phyloP scores from a whole-genome alignment of 2,797 vertebrate species.

The Onychomys arenicola region DNA sequence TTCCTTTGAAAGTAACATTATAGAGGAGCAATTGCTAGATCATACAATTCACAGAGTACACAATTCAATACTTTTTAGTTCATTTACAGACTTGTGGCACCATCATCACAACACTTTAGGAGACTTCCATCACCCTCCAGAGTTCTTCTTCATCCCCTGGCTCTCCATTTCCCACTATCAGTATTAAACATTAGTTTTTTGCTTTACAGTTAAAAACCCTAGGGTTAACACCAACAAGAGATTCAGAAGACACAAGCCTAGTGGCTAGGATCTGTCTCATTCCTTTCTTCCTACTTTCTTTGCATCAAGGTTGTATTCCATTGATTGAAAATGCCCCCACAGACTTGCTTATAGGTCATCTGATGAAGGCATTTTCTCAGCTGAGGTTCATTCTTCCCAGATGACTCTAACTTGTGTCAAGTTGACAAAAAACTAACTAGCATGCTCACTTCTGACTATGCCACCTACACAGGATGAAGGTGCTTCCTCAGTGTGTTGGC shows the following conservation, averaged over 20 bases:
- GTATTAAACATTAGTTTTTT: not conserved
- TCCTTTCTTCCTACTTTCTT: not conserved
- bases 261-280: not conserved
- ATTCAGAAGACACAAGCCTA: not conserved
- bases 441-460: not conserved
- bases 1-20: not conserved
- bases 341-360: not conserved
- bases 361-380: not conserved
- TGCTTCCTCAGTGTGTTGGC: not conserved
- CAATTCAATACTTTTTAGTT: not conserved
- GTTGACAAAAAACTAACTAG: not conserved
- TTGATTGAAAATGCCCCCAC: not conserved
- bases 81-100: not conserved
- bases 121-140: not conserved
- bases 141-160: not conserved
- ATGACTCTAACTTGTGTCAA: not conserved
- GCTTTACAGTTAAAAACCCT: not conserved
- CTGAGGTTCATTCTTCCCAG: not conserved
- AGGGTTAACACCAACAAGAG: not conserved
- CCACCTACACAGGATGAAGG: not conserved
- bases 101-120: not conserved
- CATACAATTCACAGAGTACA: not conserved
- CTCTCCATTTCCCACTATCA: not conserved
- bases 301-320: not conserved
- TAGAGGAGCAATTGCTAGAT: not conserved